Percentiles rank a stretch among this genome's conserved stretches.
These are phyloP conservation scores for Cryptotermes secundus DNA, from an alignment of 1,140 invertebrate genomes.

Conservation along the genomic window DNA sequence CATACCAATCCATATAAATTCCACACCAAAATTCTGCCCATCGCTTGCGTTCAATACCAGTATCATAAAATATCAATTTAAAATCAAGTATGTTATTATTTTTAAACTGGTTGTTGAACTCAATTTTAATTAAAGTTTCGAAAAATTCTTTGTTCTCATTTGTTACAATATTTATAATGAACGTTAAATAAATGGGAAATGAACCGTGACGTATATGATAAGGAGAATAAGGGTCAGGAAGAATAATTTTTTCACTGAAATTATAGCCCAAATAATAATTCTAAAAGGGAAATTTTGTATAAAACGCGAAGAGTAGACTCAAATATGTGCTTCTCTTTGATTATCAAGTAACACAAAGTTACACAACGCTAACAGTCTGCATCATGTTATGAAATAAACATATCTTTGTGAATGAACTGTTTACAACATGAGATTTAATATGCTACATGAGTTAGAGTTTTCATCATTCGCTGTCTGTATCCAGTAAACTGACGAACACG, in stretches of 20 bases:
- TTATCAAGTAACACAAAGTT: background rate
- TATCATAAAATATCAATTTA: constrained; percentile 19
- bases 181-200: background rate
- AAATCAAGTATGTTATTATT: background rate
- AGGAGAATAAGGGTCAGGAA: background rate
- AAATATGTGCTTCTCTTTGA: background rate
- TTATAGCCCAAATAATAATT: constrained; percentile 4
- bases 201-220: background rate
- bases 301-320: background rate
- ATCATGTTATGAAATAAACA: background rate
- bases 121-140: background rate
- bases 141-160: background rate
- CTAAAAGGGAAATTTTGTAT: background rate
- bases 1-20: background rate
- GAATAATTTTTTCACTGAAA: background rate
- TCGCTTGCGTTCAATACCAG: background rate
- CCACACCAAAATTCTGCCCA: background rate
- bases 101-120: background rate
- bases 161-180: background rate
- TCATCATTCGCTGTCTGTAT: background rate
- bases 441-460: background rate
- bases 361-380: background rate
- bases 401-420: background rate
- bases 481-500: too few species aligned
- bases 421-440: background rate